A percentile compares a stretch with the other conserved stretches of the same genome.
phyloP scores from a whole-genome alignment of 2,888 invertebrate genomes.

The Drosophila diplacantha region DNA sequence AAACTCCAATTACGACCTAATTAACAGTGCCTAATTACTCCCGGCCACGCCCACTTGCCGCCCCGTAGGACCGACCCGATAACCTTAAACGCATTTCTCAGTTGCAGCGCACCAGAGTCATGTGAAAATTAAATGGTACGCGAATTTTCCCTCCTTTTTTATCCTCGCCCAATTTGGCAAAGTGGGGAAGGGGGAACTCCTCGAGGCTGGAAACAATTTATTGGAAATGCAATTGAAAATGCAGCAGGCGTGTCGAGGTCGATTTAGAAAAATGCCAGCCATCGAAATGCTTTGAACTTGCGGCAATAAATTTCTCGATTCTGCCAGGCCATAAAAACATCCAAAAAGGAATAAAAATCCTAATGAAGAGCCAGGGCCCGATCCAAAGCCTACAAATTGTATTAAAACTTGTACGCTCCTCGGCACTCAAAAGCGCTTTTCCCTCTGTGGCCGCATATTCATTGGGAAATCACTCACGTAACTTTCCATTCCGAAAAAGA shows the following conservation, averaged over 20 bases:
- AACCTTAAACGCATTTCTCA: conserved; percentile 34
- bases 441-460: conserved; percentile 48
- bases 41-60: conserved; percentile 10
- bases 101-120: conserved; percentile 48
- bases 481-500: conserved; percentile 32
- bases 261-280: conserved; percentile 42
- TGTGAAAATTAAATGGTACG: conserved; percentile 53
- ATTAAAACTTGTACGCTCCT: conserved; percentile 34
- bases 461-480: conserved; percentile 65
- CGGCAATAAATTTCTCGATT: conserved; percentile 61
- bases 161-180: conserved; percentile 33
- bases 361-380: conserved; percentile 52
- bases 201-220: conserved; percentile 45
- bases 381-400: conserved; percentile 59
- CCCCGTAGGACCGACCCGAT: conserved; percentile 5
- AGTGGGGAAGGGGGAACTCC: conserved; percentile 5
- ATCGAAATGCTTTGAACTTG: conserved; percentile 62
- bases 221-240: conserved; percentile 68
- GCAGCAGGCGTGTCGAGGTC: conserved; percentile 51
- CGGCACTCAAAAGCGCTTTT: conserved; percentile 23
- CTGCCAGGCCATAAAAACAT: conserved; percentile 41
- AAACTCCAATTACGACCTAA: conserved; percentile 38
- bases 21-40: conserved; percentile 38
- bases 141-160: conserved; percentile 31
- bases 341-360: conserved; percentile 31